Conservation (phyloP, 1,140 invertebrate genomes). For the Cydia splendana region DNA sequence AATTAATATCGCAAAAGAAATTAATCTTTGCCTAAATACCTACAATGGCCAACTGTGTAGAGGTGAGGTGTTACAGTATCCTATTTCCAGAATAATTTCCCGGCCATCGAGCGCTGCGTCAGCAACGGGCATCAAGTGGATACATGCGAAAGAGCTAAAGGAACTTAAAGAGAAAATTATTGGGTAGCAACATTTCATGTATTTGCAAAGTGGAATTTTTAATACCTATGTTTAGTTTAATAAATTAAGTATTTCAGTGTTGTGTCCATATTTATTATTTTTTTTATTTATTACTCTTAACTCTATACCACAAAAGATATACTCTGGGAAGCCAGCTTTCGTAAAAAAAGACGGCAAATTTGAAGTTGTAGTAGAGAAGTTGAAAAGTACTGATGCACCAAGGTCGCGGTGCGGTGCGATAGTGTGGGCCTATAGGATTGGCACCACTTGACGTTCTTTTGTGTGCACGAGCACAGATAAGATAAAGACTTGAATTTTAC, state of each 20-base stretch:
- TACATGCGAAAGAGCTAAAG: constrained; percentile 65
- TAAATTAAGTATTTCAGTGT: background rate
- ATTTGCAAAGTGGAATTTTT: background rate
- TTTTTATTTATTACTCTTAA: background rate
- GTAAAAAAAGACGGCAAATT: too few species aligned
- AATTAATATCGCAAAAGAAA: too few species aligned
- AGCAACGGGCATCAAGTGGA: constrained; percentile 72
- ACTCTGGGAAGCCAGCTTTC: too few species aligned
- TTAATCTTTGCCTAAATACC: too few species aligned
- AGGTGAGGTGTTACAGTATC: constrained; percentile 44
- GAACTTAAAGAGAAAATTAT: constrained; percentile 64
- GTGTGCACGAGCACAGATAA: too few species aligned
- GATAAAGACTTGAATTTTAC: too few species aligned
- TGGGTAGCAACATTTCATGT: background rate
- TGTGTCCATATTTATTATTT: background rate
- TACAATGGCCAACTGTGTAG: too few species aligned
- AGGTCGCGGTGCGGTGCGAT: too few species aligned
- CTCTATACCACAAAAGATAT: background rate
- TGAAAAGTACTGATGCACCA: too few species aligned
- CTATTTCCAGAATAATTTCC: constrained; percentile 59
- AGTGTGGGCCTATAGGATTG: too few species aligned
- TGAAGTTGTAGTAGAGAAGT: too few species aligned
- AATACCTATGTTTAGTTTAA: background rate
- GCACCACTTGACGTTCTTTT: too few species aligned
- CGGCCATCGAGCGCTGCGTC: constrained; percentile 68